Evolutionary conservation across 1,140 invertebrate genomes (phyloP), one percentile per base, ranked within the genome.

Genomic region (Zaprionus kolodkinae): DNA sequence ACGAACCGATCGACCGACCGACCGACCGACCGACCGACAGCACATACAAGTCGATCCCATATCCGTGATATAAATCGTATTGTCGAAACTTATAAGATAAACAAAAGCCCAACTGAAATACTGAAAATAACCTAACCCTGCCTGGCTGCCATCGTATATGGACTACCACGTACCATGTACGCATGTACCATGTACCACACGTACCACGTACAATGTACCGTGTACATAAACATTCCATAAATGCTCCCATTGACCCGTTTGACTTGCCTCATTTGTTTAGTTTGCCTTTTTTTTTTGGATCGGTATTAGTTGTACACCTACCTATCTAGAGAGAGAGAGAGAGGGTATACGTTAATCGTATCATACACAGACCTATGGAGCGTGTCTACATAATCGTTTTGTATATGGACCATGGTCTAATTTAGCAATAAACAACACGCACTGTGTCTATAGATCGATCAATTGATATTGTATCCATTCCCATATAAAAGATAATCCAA

Each of bases 51-150:
- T 6, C 68, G 72, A 72, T 67, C 48, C 48, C 75, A 60, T 76
- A 87, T 87, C 66, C 70, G 60, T 79, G 70, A 70, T 77, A 87
- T 70, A 82, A 82, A 77, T 83, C 84, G 83, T 72, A 75, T 75
- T 79, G 84, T 83, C 67, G 84, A 79, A 88, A 79, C 79, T 57
- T 76, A 71, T 64, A 78, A 82, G 66, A 75, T 87, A 87, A 87
- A 87, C 83, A 87, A 76, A 61, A 67, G 62, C 63, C 36, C 68
- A 72, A 84, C 78, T 72, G 68, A 72, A 72, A 72, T 69, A 84
- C 78, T 72, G 68, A 72, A 76, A 76, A 72, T 71, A 76, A 84
- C 59, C 63, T 71, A 72, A 84, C 59, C 63, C 72, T 35, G 72
- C 21, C 21, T 21, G 21, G 21, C n/a, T 72, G 10, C 50, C 62